Conservation (phyloP, 2,888 invertebrate genomes). For the Plutella xylostella region DNA sequence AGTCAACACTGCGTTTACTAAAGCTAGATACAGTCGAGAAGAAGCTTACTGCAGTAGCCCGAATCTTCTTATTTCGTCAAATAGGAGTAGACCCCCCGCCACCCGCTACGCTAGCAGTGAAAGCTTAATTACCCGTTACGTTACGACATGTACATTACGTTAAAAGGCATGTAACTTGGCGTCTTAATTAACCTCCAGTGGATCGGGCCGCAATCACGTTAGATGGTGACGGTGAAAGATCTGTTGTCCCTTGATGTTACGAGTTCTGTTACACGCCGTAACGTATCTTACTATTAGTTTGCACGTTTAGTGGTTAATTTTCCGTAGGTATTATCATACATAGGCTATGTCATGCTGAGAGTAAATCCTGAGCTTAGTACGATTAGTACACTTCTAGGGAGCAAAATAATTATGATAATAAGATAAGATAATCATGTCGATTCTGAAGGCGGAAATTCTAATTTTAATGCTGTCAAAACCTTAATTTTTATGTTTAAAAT, state of each 20-base stretch:
- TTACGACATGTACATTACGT: no score
- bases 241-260: background rate
- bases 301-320: background rate
- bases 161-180: constrained; percentile 24
- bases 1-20: background rate
- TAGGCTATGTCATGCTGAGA: no score
- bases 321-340: background rate
- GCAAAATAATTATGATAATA: no score
- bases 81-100: no score
- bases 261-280: background rate
- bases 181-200: constrained; percentile 30
- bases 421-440: no score
- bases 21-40: background rate
- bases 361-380: no score
- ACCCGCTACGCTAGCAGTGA: constrained; percentile 16
- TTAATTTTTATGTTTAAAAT: no score
- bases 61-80: background rate
- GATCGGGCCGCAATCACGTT: constrained; percentile 27
- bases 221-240: background rate
- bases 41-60: background rate
- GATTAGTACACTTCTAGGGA: no score
- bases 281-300: no score
- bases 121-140: constrained; percentile 15
- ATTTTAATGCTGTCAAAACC: no score
- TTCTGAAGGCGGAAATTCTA: no score